Evolutionary conservation across 2,797 vertebrate species (phyloP).

Genomic region (Novumbra hubbsi): DNA sequence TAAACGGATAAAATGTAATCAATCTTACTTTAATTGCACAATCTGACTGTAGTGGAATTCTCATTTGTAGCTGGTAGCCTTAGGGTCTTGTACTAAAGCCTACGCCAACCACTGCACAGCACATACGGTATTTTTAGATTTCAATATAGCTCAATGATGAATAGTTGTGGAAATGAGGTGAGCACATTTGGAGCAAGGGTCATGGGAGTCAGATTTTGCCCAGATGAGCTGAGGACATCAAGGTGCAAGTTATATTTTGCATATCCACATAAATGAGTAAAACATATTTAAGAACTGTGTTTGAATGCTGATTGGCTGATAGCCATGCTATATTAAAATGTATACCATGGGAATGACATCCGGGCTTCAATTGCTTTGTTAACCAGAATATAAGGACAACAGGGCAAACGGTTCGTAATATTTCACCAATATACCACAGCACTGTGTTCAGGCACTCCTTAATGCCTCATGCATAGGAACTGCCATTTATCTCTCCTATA

Average conservation of each 20-base stretch:
- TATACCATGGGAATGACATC: not conserved
- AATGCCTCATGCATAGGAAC: not conserved
- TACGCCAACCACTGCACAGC: conserved; percentile 6
- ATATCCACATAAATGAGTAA: not conserved
- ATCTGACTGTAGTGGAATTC: not conserved
- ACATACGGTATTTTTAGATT: not conserved
- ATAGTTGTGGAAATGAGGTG: conserved; percentile 4
- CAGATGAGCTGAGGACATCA: not conserved
- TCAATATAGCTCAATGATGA: not conserved
- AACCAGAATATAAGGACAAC: not conserved
- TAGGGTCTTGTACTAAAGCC: not conserved
- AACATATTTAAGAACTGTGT: not conserved
- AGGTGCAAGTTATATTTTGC: not conserved
- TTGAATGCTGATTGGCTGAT: not conserved
- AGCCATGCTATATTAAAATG: not conserved
- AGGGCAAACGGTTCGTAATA: not conserved
- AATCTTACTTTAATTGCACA: not conserved
- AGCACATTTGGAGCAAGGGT: not conserved
- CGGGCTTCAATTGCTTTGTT: not conserved
- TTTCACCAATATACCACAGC: not conserved
- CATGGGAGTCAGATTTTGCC: not conserved
- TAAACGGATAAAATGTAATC: not conserved
- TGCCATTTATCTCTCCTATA: not conserved
- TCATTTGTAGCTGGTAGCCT: not conserved
- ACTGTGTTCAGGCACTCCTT: not conserved